Conservation (phyloP, 2,113 vertebrate species). For the Xenopus borealis region DNA sequence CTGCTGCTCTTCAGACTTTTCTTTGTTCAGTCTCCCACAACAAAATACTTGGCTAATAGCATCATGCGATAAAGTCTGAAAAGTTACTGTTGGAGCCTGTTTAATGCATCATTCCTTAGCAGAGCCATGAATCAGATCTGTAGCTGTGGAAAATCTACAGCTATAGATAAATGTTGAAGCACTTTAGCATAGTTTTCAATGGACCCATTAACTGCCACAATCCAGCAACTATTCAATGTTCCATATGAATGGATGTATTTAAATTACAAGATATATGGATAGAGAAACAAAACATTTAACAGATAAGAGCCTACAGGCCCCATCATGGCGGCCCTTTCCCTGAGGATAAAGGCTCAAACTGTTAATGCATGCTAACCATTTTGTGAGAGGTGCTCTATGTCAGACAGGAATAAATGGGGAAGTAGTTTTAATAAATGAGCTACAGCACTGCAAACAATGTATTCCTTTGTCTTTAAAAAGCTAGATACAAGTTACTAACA, state of each 20-base stretch:
- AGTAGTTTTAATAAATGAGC: no score
- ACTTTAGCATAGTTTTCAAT: no score
- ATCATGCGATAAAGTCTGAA: background rate
- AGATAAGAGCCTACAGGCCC: background rate
- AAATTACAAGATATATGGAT: background rate
- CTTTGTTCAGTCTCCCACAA: conserved; percentile 11
- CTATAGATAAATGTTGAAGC: no score
- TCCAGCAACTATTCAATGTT: background rate
- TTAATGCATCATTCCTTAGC: conserved; percentile 5
- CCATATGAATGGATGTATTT: background rate
- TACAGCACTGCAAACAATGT: no score
- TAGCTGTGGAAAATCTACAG: no score
- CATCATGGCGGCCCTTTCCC: background rate
- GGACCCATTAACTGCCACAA: background rate
- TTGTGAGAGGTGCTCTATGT: no score
- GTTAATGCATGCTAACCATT: background rate
- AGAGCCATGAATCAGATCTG: background rate
- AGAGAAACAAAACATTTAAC: background rate
- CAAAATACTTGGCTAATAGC: background rate
- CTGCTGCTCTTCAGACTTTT: background rate
- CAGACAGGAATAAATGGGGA: no score
- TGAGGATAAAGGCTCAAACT: background rate
- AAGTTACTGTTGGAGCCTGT: background rate
- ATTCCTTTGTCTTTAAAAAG: no score
- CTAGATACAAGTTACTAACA: no score